Evolutionary conservation across 2,797 vertebrate species (phyloP), one percentile per base, ranked within the genome.

Genomic region (Catostomus latipinnis): DNA sequence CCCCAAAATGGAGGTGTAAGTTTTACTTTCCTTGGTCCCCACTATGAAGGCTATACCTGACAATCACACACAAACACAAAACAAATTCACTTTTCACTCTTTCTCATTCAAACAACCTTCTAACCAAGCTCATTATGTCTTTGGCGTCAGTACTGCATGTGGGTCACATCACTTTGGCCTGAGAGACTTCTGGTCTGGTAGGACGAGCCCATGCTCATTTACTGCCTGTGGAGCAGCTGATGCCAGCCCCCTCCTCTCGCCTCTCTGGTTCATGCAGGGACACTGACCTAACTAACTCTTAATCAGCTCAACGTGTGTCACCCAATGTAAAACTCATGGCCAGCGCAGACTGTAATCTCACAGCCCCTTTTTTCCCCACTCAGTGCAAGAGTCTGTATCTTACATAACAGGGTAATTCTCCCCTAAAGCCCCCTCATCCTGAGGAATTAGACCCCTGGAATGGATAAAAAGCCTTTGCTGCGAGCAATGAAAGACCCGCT

Each of bases 391-490:
- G 78, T 49, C 76, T 69, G 53, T 73, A 48, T 73, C 78, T 81
- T 83, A 81, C 76, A 69, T 81, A 81, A 85, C 69, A 71, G 66
- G 73, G 62, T 49, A 71, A 78, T 82, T 85, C 81, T 76, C 66
- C 75, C 72, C 74, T 54, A 78, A 86, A 86, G 50, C 74, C 80
- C 69, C 71, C 69, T 81, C 71, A 75, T 75, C 78, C 65, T n/a
- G 50, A 22, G 45, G 76, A 84, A 86, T 84, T 84, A 82, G 77
- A 74, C 65, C 69, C 65, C 78, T 82, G 82, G 72, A 83, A 83
- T 83, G 57, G 58, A 71, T 80, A 79, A 72, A 71, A 73, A 80
- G 63, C 72, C 68, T 81, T 74, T 82, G 75, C 68, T 73, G 48
- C 80, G 71, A 80, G 76, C 76, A 78, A 52, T 73, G 72, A 69